These are phyloP conservation scores for Meloidogyne hapla DNA, from an alignment of 1,140 invertebrate species.

Conservation along the genomic window DNA sequence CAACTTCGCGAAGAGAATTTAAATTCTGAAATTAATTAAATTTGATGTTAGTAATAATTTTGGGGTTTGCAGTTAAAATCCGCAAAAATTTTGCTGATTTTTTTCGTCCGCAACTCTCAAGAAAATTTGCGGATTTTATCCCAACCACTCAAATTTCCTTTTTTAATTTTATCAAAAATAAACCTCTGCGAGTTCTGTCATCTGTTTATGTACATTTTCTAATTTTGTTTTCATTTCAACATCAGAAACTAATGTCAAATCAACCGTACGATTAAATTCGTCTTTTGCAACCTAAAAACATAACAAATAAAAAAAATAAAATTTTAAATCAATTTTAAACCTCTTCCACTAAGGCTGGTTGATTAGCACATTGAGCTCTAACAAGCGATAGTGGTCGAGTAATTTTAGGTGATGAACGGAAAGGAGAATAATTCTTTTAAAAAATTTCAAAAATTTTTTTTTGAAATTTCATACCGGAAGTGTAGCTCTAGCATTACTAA, in stretches of 20 bases:
- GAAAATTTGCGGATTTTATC: too few species aligned
- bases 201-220: constrained; percentile 7
- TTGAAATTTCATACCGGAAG: constrained; percentile 12
- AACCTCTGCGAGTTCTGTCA: constrained; percentile 20
- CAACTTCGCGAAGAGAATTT: constrained; percentile 8
- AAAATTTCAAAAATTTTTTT: background rate
- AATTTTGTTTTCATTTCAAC: background rate
- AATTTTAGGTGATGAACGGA: constrained; percentile 28
- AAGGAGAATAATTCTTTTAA: background rate
- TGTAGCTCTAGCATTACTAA: constrained; percentile 11
- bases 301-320: background rate
- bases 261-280: background rate
- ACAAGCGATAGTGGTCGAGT: constrained; percentile 14
- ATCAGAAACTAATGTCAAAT: background rate
- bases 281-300: background rate
- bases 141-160: background rate
- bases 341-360: constrained; percentile 14
- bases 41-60: too few species aligned
- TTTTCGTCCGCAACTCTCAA: too few species aligned
- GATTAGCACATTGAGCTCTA: background rate
- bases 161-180: background rate
- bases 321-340: background rate
- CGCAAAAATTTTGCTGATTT: too few species aligned
- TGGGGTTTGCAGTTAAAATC: background rate
- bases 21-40: constrained; percentile 3